These are phyloP conservation scores for Burhinus oedicnemus DNA, from an alignment of 2,113 vertebrate species.

Conservation along the genomic window DNA sequence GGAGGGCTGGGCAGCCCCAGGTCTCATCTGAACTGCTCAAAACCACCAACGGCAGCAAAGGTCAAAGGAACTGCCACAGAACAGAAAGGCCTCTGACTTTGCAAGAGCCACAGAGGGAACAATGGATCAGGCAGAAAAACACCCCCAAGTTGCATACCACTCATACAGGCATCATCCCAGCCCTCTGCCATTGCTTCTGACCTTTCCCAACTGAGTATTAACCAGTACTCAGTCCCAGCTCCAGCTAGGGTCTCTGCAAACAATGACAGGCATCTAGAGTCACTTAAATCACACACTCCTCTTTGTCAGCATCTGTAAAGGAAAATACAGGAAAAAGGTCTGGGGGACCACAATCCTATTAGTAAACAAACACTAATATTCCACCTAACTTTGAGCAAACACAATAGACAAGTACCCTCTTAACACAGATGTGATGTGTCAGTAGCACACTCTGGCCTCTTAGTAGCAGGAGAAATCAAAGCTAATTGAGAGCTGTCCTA, in stretches of 20 bases:
- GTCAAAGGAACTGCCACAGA: background rate
- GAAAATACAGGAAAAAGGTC: background rate
- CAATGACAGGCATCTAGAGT: background rate
- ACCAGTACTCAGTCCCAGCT: background rate
- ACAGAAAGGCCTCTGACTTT: background rate
- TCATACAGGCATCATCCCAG: background rate
- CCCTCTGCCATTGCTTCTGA: background rate
- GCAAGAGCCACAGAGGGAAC: background rate
- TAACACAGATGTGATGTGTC: background rate
- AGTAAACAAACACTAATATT: background rate
- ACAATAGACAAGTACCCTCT: background rate
- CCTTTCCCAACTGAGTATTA: background rate
- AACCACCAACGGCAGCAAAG: background rate
- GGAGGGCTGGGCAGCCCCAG: background rate
- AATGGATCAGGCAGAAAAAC: background rate
- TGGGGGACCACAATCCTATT: background rate
- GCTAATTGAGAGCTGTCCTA: background rate
- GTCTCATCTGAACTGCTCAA: background rate
- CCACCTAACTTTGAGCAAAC: background rate
- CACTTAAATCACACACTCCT: background rate
- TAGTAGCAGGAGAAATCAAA: background rate
- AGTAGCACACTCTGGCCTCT: background rate
- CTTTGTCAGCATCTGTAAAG: background rate
- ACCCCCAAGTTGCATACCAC: background rate
- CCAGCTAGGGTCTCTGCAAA: background rate